A percentile compares a stretch with the other conserved stretches of the same genome.
Conservation (phyloP, 2,113 vertebrate species). For the Bagarius yarrelli region DNA sequence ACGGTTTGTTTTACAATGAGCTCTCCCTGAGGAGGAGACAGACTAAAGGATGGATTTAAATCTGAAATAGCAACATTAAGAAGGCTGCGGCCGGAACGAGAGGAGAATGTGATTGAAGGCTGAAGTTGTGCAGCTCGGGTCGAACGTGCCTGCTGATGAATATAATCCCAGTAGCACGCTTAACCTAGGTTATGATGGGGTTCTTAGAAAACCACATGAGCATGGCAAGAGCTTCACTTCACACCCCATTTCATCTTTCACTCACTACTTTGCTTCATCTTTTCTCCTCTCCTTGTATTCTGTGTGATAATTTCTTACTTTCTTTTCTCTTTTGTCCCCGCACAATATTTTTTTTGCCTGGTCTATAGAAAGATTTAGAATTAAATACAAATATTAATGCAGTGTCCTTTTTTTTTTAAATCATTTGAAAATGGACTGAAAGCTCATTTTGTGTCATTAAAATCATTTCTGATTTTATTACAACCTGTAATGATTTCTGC, state of each 20-base stretch:
- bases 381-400: slow-evolving; percentile 41
- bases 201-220: slow-evolving; percentile 55
- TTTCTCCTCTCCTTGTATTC: not conserved
- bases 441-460: no score
- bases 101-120: slow-evolving; percentile 58
- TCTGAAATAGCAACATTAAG: slow-evolving; percentile 62
- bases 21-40: slow-evolving; percentile 55
- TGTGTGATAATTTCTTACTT: slow-evolving; percentile 9
- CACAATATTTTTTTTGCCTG: slow-evolving; percentile 19
- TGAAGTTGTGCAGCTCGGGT: slow-evolving; percentile 42
- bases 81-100: slow-evolving; percentile 41
- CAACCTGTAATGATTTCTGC: slow-evolving; percentile 30
- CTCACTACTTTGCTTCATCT: not conserved
- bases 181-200: slow-evolving; percentile 56
- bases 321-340: no score
- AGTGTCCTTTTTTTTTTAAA: slow-evolving; percentile 22
- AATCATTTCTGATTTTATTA: slow-evolving; percentile 18
- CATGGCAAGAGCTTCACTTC: slow-evolving; percentile 34
- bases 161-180: slow-evolving; percentile 54
- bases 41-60: slow-evolving; percentile 60
- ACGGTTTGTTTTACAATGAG: slow-evolving; percentile 68
- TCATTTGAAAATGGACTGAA: slow-evolving; percentile 42
- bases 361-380: slow-evolving; percentile 40
- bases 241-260: slow-evolving; percentile 20
- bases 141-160: slow-evolving; percentile 48